These are phyloP conservation scores for Rhorus exstirpatorius DNA, from an alignment of 2,888 invertebrate species.

Conservation along the genomic window DNA sequence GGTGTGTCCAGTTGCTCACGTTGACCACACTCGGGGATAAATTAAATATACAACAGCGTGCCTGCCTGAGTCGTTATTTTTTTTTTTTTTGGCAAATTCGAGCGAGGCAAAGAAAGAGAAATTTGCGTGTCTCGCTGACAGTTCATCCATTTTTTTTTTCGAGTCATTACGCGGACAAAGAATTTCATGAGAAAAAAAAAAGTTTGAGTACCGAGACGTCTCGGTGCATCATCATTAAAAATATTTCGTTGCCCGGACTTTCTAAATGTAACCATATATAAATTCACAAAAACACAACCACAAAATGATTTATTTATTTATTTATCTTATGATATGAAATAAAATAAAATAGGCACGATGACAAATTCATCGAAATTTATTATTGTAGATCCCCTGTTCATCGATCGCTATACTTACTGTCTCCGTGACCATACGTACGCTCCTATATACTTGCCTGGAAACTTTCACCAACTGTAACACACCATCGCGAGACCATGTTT, in stretches of 20 bases:
- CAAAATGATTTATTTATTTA: too few relatives aligned
- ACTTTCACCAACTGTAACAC: conserved; percentile 64
- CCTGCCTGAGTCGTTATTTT: background rate
- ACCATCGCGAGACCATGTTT: conserved; percentile 36
- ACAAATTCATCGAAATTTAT: conserved; percentile 52
- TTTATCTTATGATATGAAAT: conserved; percentile 1
- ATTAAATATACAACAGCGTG: conserved; percentile 43
- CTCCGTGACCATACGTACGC: conserved; percentile 26
- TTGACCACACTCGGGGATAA: conserved; percentile 43
- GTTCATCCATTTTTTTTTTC: background rate
- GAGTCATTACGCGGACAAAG: background rate
- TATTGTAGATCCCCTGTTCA: conserved; percentile 18
- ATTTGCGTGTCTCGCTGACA: conserved; percentile 17
- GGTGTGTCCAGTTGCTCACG: conserved; percentile 20
- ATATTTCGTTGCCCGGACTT: background rate
- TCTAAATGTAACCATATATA: background rate
- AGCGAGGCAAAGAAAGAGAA: conserved; percentile 12
- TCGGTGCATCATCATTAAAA: background rate
- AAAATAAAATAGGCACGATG: conserved; percentile 2
- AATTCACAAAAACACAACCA: background rate
- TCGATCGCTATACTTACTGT: conserved; percentile 36
- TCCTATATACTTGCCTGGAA: conserved; percentile 28
- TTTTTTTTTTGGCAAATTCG: conserved; percentile 13
- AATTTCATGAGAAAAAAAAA: background rate
- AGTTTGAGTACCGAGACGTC: background rate